phyloP scores from a whole-genome alignment of 2,113 vertebrate species.

The Mellivora capensis region DNA sequence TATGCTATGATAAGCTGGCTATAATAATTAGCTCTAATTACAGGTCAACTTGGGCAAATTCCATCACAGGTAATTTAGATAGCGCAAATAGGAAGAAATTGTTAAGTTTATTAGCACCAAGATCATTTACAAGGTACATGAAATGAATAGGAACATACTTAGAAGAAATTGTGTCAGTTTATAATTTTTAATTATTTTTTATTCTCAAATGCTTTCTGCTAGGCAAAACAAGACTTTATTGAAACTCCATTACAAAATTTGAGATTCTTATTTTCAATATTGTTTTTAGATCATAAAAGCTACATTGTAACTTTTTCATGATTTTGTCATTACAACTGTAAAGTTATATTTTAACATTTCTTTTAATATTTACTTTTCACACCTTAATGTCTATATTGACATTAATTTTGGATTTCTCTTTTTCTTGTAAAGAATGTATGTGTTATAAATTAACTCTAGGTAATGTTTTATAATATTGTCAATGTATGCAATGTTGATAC shows the following conservation, averaged over 20 bases:
- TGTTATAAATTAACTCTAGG: neutral
- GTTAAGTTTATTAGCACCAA: conserved; percentile 69
- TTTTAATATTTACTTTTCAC: neutral
- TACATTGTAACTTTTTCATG: neutral
- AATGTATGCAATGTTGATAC: neutral
- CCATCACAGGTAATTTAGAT: conserved; percentile 51
- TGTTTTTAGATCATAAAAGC: neutral
- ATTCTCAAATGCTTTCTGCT: neutral
- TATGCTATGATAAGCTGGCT: conserved; percentile 43
- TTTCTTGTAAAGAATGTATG: neutral
- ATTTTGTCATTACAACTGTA: neutral
- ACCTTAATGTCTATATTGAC: neutral
- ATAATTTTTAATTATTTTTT: conserved; percentile 38
- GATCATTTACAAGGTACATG: conserved; percentile 42
- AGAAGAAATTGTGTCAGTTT: conserved; percentile 32
- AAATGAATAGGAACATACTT: conserved; percentile 49
- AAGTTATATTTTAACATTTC: neutral
- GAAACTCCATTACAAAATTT: neutral
- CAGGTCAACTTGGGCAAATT: conserved; percentile 68
- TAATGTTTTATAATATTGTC: neutral
- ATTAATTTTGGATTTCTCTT: neutral
- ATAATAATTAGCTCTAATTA: conserved; percentile 68
- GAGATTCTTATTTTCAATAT: neutral
- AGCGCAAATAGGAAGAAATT: conserved; percentile 59
- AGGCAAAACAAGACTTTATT: neutral